These are phyloP conservation scores for Tragelaphus buxtoni DNA, from an alignment of 2,113 vertebrate genomes.

Conservation along the genomic window DNA sequence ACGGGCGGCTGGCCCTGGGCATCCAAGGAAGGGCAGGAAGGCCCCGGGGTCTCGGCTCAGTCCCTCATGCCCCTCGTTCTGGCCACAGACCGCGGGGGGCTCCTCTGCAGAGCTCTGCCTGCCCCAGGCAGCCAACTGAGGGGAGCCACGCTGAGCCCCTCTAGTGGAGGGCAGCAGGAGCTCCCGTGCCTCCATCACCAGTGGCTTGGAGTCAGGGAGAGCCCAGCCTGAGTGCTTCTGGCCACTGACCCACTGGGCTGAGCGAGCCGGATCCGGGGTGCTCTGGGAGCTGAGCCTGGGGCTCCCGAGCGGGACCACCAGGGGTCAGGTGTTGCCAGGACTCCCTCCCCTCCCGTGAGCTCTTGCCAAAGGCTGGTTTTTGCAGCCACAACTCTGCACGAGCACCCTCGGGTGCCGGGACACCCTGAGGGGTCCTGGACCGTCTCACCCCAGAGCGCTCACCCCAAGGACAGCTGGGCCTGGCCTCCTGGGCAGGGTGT, in stretches of 20 bases:
- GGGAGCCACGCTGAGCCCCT: background rate
- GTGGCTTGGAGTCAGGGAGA: background rate
- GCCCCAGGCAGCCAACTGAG: rapidly evolving
- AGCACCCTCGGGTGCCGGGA: background rate
- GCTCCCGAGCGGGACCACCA: background rate
- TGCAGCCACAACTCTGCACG: background rate
- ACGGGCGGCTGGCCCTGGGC: rapidly evolving
- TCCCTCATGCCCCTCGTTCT: background rate
- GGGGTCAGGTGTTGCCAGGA: background rate
- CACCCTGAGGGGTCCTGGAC: background rate
- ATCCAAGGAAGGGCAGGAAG: background rate
- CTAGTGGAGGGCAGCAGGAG: background rate
- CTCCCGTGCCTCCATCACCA: rapidly evolving
- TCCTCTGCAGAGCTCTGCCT: background rate
- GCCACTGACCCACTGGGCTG: background rate
- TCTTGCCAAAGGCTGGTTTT: background rate
- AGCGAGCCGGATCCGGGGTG: background rate
- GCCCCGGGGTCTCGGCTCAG: background rate
- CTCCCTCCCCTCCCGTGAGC: too few species aligned
- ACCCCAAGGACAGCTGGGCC: background rate
- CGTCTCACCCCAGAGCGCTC: background rate
- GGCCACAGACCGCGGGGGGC: background rate
- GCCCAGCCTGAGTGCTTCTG: background rate
- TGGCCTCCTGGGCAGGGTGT: background rate
- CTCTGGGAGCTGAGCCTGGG: background rate